Conservation (phyloP, 2,888 invertebrate species). For the Lithosia quadra region DNA sequence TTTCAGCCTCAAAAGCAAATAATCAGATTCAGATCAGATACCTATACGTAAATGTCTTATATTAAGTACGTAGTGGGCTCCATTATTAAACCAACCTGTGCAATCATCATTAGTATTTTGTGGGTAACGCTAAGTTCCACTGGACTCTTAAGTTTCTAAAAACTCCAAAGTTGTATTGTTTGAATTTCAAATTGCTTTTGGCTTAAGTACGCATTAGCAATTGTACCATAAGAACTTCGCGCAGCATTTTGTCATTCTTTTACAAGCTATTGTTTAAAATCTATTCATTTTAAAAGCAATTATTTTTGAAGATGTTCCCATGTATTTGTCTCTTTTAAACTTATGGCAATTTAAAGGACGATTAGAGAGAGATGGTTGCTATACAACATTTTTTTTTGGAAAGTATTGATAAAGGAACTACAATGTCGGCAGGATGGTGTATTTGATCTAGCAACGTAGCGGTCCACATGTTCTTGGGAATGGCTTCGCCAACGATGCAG, state of each 20-base stretch:
- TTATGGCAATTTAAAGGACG: constrained; percentile 30
- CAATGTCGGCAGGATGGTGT: constrained; percentile 85
- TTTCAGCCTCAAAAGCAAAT: too few species aligned
- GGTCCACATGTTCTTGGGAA: constrained; percentile 86
- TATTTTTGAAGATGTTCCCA: constrained; percentile 68
- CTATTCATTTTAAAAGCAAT: constrained; percentile 81
- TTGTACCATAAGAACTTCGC: constrained; percentile 54
- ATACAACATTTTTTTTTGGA: constrained; percentile 68
- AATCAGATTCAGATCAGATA: too few species aligned
- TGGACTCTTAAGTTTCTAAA: too few species aligned
- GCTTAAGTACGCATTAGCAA: constrained; percentile 47
- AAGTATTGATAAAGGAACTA: constrained; percentile 82
- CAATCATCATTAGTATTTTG: too few species aligned
- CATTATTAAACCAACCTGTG: too few species aligned
- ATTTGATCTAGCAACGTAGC: constrained; percentile 86
- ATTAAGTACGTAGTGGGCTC: too few species aligned
- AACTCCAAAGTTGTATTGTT: constrained; percentile 22
- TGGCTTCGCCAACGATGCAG: constrained; percentile 82
- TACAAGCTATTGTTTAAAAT: constrained; percentile 71
- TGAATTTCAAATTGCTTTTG: constrained; percentile 12
- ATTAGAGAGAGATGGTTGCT: constrained; percentile 69
- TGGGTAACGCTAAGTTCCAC: too few species aligned
- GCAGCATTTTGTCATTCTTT: constrained; percentile 65
- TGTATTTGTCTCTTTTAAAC: constrained; percentile 62
- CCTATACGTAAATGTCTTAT: too few species aligned